A percentile compares a stretch with the other conserved stretches of the same genome.
Evolutionary conservation across 2,113 vertebrate genomes (phyloP).

Genomic region (Pedetes capensis): DNA sequence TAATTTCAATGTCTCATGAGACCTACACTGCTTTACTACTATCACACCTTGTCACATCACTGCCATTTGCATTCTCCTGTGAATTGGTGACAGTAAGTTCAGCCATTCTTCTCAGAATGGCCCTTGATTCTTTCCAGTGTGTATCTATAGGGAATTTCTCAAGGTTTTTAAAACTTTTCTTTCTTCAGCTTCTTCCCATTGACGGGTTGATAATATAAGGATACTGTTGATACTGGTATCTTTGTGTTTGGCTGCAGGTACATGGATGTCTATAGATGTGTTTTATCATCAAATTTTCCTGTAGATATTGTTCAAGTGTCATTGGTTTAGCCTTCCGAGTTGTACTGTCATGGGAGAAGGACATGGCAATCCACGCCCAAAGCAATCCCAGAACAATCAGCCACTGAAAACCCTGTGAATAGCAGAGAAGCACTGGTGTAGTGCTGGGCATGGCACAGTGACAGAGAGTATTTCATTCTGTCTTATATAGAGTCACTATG

Average conservation of each 20-base stretch:
- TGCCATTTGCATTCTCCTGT: neutral
- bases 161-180: neutral
- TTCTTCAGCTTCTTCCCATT: neutral
- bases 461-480: too few relatives aligned
- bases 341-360: too few relatives aligned
- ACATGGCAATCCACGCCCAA: too few relatives aligned
- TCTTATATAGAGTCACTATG: too few relatives aligned
- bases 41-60: too few relatives aligned
- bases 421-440: too few relatives aligned
- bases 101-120: neutral
- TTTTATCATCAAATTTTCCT: neutral
- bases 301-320: neutral
- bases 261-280: fast-evolving
- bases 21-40: too few relatives aligned
- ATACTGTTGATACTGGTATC: too few relatives aligned
- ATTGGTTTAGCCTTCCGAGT: neutral
- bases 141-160: neutral
- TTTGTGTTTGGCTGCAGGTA: neutral
- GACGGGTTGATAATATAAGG: neutral
- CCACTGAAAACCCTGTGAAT: too few relatives aligned
- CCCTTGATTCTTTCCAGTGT: too few relatives aligned
- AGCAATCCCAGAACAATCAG: too few relatives aligned
- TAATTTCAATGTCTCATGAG: neutral
- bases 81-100: neutral
- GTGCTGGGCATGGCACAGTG: too few relatives aligned